A percentile compares a stretch with the other conserved stretches of the same genome.
phyloP scores from a whole-genome alignment of 2,113 vertebrate species.

The Ahaetulla prasina region DNA sequence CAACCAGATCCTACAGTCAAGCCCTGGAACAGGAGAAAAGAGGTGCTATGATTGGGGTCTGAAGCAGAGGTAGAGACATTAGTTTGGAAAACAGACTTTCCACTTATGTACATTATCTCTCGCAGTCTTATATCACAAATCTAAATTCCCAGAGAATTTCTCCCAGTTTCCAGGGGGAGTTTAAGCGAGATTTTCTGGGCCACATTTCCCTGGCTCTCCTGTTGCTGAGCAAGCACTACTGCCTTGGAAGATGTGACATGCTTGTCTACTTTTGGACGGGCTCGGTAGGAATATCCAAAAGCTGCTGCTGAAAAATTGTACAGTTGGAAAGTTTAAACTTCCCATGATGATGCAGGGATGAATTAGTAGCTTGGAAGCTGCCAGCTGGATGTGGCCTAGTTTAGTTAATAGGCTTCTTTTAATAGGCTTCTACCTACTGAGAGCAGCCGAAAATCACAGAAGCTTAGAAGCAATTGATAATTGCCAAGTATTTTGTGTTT shows the following conservation, averaged over 20 bases:
- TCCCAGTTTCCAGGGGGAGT: neutral
- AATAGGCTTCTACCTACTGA: conserved; percentile 14
- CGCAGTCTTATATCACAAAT: neutral
- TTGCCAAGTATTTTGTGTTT: conserved; percentile 16
- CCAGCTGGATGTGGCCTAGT: conserved; percentile 27
- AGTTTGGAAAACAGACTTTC: neutral
- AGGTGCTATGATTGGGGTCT: neutral
- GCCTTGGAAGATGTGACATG: neutral
- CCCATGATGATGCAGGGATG: neutral
- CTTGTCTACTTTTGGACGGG: neutral
- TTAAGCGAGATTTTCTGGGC: neutral
- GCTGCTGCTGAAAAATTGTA: neutral
- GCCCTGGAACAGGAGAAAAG: neutral
- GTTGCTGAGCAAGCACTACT: neutral
- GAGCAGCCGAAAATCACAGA: neutral
- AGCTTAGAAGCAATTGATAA: conserved; percentile 11
- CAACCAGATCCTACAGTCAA: neutral
- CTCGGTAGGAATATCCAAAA: neutral
- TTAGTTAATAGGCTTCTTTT: conserved; percentile 27
- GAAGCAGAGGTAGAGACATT: neutral
- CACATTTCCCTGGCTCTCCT: neutral
- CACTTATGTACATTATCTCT: neutral
- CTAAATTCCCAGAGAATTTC: neutral
- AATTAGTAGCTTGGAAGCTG: conserved; percentile 9
- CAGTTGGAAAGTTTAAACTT: neutral